Evolutionary conservation across 2,888 invertebrate genomes (phyloP), one percentile per base, ranked within the genome.

Genomic region (Cyaniris semiargus): DNA sequence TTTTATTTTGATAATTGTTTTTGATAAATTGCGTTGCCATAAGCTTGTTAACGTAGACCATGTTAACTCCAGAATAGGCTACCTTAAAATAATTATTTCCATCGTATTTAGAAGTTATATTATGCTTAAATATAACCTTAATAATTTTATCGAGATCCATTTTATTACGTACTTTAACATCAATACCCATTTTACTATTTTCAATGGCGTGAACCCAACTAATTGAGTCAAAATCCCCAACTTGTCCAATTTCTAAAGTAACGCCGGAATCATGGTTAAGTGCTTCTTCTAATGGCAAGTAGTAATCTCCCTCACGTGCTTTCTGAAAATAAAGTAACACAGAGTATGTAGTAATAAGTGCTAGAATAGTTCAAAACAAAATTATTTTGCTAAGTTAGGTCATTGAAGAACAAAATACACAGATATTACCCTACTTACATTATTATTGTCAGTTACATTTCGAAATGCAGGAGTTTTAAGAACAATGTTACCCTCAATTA

Each of bases 11-110:
- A 15, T 48, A 31, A 27, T 53, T 48, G 34, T 44, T 23, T 44
- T 76, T 38, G 3, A 23, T 23, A 6, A 66, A 27, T 15, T 48
- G 44, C 10, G 27, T 27, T 48, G 48, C 48, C 23, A 72, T 21
- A 8, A 66, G 48, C 18, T 48, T 44, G 7, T 76, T 76, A 3
- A 70, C 76, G 23, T 66, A 27, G 31, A 70, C 38, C 5, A 44
- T 70, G 18, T 76, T 76, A 5, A 76, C 27, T 18, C 76, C 76
- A 70, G 70, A 15, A n/a, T 48, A 76, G 48, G 27, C 10, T 18
- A 76, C 70, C 76, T 72, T 70, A 18, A 76, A 76, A 66, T 6
- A 48, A 38, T 23, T 13, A 15, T 44, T 38, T 38, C 13, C 8
- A 38, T 2, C 38, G 10, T 58, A 58, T 21, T 31, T 15, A 31